Evolutionary conservation across 1,140 invertebrate species (phyloP).

Genomic region (Hestina assimilis): DNA sequence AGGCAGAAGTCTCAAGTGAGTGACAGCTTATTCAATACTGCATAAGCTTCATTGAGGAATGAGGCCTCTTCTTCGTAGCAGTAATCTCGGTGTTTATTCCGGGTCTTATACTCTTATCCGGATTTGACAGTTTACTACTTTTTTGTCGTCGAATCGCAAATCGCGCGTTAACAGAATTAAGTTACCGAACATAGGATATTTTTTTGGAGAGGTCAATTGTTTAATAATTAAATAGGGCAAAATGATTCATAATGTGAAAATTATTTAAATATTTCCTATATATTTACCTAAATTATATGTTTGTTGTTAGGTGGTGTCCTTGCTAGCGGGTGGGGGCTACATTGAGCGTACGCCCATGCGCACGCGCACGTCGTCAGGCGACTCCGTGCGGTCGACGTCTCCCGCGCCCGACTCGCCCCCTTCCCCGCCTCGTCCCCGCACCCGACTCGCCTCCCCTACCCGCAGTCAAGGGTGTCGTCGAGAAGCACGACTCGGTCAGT

Average conservation of each 20-base stretch:
- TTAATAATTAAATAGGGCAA: too few species aligned
- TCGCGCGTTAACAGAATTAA: too few species aligned
- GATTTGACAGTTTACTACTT: too few species aligned
- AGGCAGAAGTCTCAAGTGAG: slow-evolving; percentile 85
- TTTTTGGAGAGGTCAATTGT: too few species aligned
- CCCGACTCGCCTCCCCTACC: slow-evolving; percentile 77
- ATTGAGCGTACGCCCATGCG: slow-evolving; percentile 57
- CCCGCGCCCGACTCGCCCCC: slow-evolving; percentile 80
- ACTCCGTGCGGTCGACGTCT: slow-evolving; percentile 36
- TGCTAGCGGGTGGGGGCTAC: slow-evolving; percentile 61
- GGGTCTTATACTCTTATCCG: too few species aligned
- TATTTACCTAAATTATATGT: too few species aligned
- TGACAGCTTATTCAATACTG: background rate
- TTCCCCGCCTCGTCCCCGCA: slow-evolving; percentile 54
- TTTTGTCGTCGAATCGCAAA: too few species aligned
- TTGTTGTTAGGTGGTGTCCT: slow-evolving; percentile 53
- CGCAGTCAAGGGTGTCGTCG: slow-evolving; percentile 87
- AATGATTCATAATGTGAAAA: background rate
- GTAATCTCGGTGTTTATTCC: too few species aligned
- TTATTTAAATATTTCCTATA: background rate
- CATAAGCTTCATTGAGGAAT: too few species aligned
- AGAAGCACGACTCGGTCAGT: slow-evolving; percentile 90
- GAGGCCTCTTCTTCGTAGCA: too few species aligned
- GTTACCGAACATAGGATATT: too few species aligned
- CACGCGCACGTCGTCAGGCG: slow-evolving; percentile 42